phyloP scores from a whole-genome alignment of 2,113 vertebrate species.

The Cervus canadensis region DNA sequence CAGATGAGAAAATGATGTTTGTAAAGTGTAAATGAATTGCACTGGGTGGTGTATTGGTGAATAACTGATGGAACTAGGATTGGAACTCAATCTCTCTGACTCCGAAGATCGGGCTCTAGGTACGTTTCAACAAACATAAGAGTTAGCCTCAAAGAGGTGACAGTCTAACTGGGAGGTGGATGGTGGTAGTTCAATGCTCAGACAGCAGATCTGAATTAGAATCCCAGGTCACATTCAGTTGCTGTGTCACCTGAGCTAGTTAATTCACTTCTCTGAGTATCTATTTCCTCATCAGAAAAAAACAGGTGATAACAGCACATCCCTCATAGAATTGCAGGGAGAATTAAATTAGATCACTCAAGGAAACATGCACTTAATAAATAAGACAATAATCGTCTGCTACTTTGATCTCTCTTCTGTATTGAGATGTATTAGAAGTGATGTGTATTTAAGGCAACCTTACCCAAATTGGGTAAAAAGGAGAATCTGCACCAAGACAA shows the following conservation, averaged over 20 bases:
- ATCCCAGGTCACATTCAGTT: neutral
- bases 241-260: neutral
- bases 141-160: neutral
- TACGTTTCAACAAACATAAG: neutral
- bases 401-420: neutral
- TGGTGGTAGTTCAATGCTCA: neutral
- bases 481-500: neutral
- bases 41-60: neutral
- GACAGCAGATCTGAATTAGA: neutral
- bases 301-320: neutral
- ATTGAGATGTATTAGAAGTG: neutral
- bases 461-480: neutral
- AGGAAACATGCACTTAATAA: neutral
- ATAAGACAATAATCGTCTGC: neutral
- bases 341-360: neutral
- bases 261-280: neutral
- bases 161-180: neutral
- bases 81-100: neutral
- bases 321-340: neutral
- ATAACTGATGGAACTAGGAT: neutral
- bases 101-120: neutral
- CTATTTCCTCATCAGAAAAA: neutral
- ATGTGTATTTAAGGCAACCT: neutral
- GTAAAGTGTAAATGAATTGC: neutral
- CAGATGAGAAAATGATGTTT: neutral